A percentile compares a stretch with the other conserved stretches of the same genome.
These are phyloP conservation scores for Dysdera silvatica DNA, from an alignment of 1,140 invertebrate genomes.

Conservation along the genomic window DNA sequence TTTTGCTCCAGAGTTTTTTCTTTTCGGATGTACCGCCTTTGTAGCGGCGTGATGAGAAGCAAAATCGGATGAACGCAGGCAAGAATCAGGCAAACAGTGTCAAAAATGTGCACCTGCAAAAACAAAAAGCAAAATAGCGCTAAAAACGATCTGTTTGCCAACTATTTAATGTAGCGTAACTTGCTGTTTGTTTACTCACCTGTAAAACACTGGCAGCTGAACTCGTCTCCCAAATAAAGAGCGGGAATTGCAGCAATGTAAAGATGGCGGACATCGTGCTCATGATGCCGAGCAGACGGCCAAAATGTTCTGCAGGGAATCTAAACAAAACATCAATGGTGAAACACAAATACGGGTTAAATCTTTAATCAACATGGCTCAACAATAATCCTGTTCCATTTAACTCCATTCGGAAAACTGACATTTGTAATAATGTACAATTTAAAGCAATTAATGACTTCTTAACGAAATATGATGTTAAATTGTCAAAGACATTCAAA, in stretches of 20 bases:
- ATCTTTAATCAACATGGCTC: too few relatives aligned
- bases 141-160: too few relatives aligned
- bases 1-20: conserved; percentile 15
- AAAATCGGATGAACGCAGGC: conserved; percentile 31
- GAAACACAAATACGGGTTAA: too few relatives aligned
- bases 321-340: conserved; percentile 12
- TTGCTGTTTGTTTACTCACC: conserved; percentile 13
- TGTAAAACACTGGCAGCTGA: conserved; percentile 20
- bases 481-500: too few relatives aligned
- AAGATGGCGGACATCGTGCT: conserved; percentile 30
- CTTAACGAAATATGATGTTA: too few relatives aligned
- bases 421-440: too few relatives aligned
- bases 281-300: conserved; percentile 34
- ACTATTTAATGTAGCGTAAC: not conserved
- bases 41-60: conserved; percentile 22
- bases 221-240: conserved; percentile 33
- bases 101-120: conserved; percentile 30
- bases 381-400: too few relatives aligned
- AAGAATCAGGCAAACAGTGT: conserved; percentile 11
- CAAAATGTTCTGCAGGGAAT: conserved; percentile 35
- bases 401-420: too few relatives aligned
- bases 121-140: not conserved
- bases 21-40: conserved; percentile 24
- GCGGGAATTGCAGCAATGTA: conserved; percentile 33
- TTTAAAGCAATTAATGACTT: too few relatives aligned